Evolutionary conservation across 2,113 vertebrate species (phyloP), one percentile per base, ranked within the genome.

Genomic region (Lophius piscatorius): DNA sequence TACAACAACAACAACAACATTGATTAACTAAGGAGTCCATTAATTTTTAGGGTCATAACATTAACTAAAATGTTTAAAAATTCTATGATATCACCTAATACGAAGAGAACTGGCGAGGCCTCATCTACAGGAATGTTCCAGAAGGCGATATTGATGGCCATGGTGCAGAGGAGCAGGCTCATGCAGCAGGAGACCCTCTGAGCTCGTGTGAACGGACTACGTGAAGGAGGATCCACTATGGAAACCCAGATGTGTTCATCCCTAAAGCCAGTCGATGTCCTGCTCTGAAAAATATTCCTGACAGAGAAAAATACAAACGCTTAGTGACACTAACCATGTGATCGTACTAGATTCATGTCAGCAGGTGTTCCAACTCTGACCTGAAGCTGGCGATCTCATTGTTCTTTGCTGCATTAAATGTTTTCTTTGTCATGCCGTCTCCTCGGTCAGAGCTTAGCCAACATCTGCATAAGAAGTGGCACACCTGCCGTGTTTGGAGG

Each of bases 61-160:
- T 8, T n/a, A 42, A 2, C 11, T 5, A 22, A 42, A 20, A 13
- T 22, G 5, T 22, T 1, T 12, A 1, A 57, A 57, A 11, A 31
- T 8, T 47, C 4, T 4, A 5, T 29, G 29, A 16, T 45, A 76
- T 81, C 57, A 92, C 93, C 92, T 2, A 93, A 9, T 3, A 77
- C 61, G 29, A 93, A 58, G 54, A 93, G 33, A 3, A 91, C 82
- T 9, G 88, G 77, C 4, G 91, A 91, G 8, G 55, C 17, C 9
- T 21, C 7, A 40, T 89, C 57, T 4, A 69, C 21, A 3, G 91
- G 89, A 31, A 91, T 51, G 69, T 92, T 92, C 91, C 91, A 93
- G 77, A 93, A 93, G 69, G 92, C 91, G n/a, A 93, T 93, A 58
- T 93, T 93, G 48, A 93, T 92, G 66, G 90, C 91, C 92, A 93